Evolutionary conservation across 2,797 vertebrate genomes (phyloP).

Genomic region (Takifugu rubripes): DNA sequence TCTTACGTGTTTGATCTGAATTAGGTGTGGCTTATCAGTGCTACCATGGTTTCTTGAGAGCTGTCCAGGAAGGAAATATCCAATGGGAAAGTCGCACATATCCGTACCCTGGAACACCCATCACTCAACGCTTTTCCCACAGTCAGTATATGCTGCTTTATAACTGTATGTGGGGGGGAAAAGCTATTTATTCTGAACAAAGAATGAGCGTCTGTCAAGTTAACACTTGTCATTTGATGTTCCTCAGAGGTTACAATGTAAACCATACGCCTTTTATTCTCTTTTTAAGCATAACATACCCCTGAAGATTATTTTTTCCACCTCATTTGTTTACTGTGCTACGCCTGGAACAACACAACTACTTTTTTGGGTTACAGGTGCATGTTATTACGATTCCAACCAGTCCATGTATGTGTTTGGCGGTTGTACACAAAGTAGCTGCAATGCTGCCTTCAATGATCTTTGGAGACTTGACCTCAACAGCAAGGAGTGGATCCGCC

Average conservation of each 20-base stretch:
- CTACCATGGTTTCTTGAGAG: conserved; percentile 96
- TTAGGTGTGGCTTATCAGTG: conserved; percentile 97
- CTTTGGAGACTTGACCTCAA: conserved; percentile 98
- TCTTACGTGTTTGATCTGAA: conserved; percentile 4
- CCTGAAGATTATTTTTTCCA: too few species aligned
- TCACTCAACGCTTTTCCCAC: conserved; percentile 98
- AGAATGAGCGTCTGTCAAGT: too few species aligned
- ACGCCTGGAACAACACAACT: background rate
- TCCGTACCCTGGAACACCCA: conserved; percentile 98
- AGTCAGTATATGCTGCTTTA: conserved; percentile 78
- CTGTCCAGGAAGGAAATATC: conserved; percentile 95
- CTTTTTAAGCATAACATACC: too few species aligned
- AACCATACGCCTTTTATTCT: too few species aligned
- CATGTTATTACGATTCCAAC: conserved; percentile 95
- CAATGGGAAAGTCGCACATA: conserved; percentile 99
- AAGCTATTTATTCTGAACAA: too few species aligned
- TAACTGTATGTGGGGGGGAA: too few species aligned
- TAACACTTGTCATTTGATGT: too few species aligned
- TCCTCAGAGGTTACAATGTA: too few species aligned
- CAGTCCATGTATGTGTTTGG: conserved; percentile 99
- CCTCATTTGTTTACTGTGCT: background rate
- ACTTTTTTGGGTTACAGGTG: conserved; percentile 74
- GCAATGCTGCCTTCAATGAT: conserved; percentile 99
- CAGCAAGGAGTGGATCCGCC: conserved; percentile 99
- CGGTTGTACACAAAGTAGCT: conserved; percentile 98